Conservation (phyloP, 2,113 vertebrate species). For the Clarias macrocephalus region DNA sequence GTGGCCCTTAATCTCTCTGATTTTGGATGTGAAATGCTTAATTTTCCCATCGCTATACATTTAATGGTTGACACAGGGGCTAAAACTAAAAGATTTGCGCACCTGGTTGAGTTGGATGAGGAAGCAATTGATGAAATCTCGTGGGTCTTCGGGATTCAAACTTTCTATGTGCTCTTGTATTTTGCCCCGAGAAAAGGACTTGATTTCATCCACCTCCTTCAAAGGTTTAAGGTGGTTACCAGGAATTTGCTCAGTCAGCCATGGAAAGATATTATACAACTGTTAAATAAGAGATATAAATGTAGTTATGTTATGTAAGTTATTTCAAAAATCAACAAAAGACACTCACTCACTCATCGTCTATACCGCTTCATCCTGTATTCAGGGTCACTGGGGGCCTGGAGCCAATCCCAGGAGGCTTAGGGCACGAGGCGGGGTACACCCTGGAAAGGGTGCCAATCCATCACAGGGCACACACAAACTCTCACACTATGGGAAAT, state of each 20-base stretch:
- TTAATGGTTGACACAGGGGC: not conserved
- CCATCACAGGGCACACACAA: no score
- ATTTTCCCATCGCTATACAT: not conserved
- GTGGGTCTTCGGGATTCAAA: slow-evolving; percentile 64
- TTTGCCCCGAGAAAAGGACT: slow-evolving; percentile 63
- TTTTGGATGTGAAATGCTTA: not conserved
- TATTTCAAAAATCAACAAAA: no score
- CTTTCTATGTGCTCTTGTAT: slow-evolving; percentile 69
- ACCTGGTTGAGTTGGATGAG: slow-evolving; percentile 77
- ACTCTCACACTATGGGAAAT: no score
- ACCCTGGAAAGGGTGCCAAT: no score
- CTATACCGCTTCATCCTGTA: no score
- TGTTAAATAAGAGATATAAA: slow-evolving; percentile 50
- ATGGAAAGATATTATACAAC: slow-evolving; percentile 79
- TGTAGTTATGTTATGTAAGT: no score
- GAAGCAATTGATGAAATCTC: slow-evolving; percentile 80
- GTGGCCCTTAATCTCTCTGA: not conserved
- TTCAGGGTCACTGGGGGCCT: no score
- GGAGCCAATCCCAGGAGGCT: no score
- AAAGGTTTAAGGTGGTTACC: slow-evolving; percentile 67
- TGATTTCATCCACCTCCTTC: not conserved
- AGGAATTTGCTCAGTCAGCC: slow-evolving; percentile 70
- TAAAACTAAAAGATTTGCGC: not conserved
- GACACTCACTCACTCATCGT: no score
- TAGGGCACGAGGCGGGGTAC: no score